Evolutionary conservation across 2,113 vertebrate species (phyloP).

Genomic region (Ondatra zibethicus): DNA sequence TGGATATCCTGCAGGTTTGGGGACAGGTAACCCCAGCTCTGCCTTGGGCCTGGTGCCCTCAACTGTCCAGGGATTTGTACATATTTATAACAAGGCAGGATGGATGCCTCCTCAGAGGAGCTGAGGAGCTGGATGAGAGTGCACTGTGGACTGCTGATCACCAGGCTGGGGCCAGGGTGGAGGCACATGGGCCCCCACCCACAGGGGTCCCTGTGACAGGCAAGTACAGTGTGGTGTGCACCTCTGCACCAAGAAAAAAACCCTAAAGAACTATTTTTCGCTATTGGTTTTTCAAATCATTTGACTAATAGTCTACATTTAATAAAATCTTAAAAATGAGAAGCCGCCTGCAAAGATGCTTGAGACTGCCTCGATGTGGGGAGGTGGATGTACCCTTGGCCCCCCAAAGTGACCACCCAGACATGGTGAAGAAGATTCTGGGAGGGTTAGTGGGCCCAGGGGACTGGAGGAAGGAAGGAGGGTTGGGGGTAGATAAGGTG

Average conservation of each 20-base stretch:
- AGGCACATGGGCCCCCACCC: neutral
- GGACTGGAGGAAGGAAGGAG: neutral
- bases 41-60: conserved; percentile 61
- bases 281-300: conserved; percentile 82
- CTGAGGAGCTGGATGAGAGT: neutral
- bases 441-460: neutral
- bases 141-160: neutral
- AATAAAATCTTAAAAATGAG: conserved; percentile 78
- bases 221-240: neutral
- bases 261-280: conserved; percentile 81
- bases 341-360: neutral
- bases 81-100: conserved; percentile 88
- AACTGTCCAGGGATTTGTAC: conserved; percentile 90
- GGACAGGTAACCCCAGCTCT: neutral
- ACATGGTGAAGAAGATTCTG: neutral
- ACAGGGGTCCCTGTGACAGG: neutral
- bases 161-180: neutral
- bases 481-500: neutral
- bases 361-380: neutral
- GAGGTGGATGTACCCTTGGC: too few species aligned
- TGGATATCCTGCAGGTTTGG: accelerated
- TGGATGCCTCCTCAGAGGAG: conserved; percentile 76
- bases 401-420: neutral
- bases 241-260: conserved; percentile 62
- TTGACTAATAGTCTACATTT: conserved; percentile 79